Evolutionary conservation across 2,797 vertebrate genomes (phyloP).

Genomic region (Peromyscus eremicus): DNA sequence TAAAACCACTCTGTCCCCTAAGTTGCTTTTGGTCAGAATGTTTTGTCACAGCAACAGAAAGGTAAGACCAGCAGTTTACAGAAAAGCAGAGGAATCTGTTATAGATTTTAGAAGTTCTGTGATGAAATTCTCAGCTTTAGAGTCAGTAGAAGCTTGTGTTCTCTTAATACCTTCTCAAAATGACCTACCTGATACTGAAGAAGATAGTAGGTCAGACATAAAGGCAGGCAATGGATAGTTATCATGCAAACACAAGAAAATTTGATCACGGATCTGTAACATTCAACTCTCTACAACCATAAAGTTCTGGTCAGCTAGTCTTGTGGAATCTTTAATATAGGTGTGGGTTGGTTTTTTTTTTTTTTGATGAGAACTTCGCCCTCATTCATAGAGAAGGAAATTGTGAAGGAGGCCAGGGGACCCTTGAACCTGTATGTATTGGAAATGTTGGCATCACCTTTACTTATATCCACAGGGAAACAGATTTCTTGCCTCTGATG

Average conservation of each 20-base stretch:
- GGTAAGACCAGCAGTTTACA: not conserved
- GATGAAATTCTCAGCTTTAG: not conserved
- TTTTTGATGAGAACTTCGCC: not conserved
- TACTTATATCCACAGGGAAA: not conserved
- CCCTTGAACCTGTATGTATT: accelerated
- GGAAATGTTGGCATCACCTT: not conserved
- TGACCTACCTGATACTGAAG: not conserved
- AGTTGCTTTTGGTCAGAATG: not conserved
- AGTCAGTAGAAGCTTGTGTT: not conserved
- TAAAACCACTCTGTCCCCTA: not conserved
- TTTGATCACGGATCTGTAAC: not conserved
- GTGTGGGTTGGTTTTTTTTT: not conserved
- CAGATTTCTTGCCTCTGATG: accelerated
- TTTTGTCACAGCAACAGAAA: not conserved
- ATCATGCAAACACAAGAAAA: not conserved
- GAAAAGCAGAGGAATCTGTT: not conserved
- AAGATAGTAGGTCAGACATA: not conserved
- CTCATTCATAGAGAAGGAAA: not conserved
- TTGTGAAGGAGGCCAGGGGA: not conserved
- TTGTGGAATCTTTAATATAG: not conserved
- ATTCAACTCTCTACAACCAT: not conserved
- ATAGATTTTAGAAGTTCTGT: not conserved
- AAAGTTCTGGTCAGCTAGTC: not conserved
- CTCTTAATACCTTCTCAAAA: not conserved
- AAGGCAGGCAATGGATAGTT: not conserved